phyloP scores from a whole-genome alignment of 2,888 invertebrate genomes.

The Deilephila porcellus region DNA sequence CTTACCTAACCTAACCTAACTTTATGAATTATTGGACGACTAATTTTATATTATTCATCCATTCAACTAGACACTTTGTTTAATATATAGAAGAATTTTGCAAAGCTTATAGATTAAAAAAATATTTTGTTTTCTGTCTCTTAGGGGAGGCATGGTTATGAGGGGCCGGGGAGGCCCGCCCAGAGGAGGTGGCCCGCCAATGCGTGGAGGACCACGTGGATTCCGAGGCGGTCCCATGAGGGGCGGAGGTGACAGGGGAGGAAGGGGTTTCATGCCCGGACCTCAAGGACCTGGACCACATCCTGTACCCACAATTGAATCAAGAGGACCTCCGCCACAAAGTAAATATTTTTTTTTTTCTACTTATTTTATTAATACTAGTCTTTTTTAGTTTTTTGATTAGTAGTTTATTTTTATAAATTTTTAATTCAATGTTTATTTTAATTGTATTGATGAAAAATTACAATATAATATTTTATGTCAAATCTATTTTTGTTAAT shows the following conservation, averaged over 20 bases:
- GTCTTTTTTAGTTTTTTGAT: background rate
- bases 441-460: no score
- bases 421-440: no score
- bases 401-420: background rate
- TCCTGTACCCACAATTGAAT: constrained; percentile 79
- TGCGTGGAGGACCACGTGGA: constrained; percentile 73
- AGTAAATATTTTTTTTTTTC: constrained; percentile 53
- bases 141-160: constrained; percentile 73
- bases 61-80: no score
- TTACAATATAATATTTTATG: no score
- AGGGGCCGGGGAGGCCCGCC: constrained; percentile 73
- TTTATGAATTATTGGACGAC: no score
- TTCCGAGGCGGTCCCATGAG: constrained; percentile 78
- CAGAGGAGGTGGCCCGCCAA: constrained; percentile 62
- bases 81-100: no score
- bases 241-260: constrained; percentile 76
- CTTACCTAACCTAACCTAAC: no score
- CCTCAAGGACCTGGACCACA: constrained; percentile 80
- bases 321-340: constrained; percentile 70
- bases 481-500: background rate
- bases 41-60: no score
- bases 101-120: background rate
- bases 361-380: background rate
- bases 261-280: constrained; percentile 73
- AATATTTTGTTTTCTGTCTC: constrained; percentile 23